Conservation (phyloP, 2,888 invertebrate genomes). For the Synergus umbraculus region DNA sequence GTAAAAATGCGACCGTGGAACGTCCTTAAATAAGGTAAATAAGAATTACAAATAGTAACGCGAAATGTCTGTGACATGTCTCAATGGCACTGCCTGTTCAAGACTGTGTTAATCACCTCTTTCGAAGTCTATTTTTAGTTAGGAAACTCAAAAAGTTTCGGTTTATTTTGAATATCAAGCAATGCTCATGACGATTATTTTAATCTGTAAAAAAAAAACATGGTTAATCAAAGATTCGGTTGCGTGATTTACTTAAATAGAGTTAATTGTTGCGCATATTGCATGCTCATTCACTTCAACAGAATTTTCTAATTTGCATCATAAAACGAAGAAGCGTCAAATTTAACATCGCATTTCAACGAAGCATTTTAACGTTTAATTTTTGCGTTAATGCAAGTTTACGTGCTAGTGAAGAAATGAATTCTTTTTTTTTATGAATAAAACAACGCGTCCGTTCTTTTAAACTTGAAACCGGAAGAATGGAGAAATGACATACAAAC, state of each 20-base stretch:
- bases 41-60: constrained; percentile 17
- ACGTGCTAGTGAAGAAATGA: background rate
- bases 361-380: background rate
- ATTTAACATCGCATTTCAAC: background rate
- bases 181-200: background rate
- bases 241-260: background rate
- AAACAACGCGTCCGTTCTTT: background rate
- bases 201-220: background rate
- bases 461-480: background rate
- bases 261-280: background rate
- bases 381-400: background rate
- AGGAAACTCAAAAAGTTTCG: background rate
- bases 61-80: background rate
- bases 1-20: constrained; percentile 47
- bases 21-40: constrained; percentile 40
- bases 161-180: background rate
- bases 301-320: background rate
- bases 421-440: background rate
- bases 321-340: constrained; percentile 8
- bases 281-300: background rate
- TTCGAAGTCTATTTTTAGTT: background rate
- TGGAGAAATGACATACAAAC: background rate
- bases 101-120: background rate
- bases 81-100: background rate
- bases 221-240: background rate